phyloP scores from a whole-genome alignment of 2,888 invertebrate species.

The Conistra vaccinii region DNA sequence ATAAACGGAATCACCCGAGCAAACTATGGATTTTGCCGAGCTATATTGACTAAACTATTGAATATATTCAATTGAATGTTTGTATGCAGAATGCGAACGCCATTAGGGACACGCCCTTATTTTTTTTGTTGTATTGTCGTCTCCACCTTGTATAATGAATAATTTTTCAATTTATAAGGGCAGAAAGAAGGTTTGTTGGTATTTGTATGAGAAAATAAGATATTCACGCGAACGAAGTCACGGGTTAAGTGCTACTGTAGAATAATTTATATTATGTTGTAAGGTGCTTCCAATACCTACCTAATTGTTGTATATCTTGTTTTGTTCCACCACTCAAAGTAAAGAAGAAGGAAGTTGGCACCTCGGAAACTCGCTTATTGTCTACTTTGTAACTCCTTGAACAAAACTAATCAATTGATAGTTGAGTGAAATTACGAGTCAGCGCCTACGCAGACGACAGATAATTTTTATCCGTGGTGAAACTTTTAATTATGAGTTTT shows the following conservation, averaged over 20 bases:
- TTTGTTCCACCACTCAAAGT: background rate
- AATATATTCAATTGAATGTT: too few species aligned
- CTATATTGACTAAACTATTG: too few species aligned
- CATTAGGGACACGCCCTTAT: too few species aligned
- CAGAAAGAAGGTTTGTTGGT: background rate
- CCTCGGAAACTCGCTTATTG: conserved; percentile 7
- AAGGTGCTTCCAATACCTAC: background rate
- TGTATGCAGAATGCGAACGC: too few species aligned
- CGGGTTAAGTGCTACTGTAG: background rate
- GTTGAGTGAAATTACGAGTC: conserved; percentile 16
- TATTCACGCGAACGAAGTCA: background rate
- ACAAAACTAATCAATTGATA: conserved; percentile 39
- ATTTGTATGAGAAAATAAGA: background rate
- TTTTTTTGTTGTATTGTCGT: too few species aligned
- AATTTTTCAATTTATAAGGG: too few species aligned
- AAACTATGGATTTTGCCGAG: too few species aligned
- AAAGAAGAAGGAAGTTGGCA: background rate
- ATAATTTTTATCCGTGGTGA: conserved; percentile 2
- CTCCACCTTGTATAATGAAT: too few species aligned
- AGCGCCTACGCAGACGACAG: background rate
- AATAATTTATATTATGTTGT: background rate
- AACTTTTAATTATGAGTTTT: background rate
- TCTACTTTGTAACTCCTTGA: conserved; percentile 18
- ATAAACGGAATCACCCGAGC: too few species aligned
- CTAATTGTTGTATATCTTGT: background rate